Base-by-base conservation (phyloP, 2,888 invertebrate genomes). In the Amblyjoppa fuscipennis region DNA sequence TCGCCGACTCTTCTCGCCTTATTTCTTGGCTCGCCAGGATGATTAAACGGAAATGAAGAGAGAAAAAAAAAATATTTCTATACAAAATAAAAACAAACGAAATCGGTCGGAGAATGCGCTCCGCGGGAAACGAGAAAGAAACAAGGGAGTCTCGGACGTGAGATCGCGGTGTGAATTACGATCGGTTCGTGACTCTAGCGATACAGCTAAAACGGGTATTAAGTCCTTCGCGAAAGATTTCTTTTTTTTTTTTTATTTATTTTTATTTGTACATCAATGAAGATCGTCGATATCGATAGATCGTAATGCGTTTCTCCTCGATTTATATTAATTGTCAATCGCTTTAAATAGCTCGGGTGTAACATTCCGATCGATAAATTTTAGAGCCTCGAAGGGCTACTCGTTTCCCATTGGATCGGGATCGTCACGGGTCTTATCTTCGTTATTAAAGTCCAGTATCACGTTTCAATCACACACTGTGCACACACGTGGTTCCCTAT, bases 391-490 rank as follows among this genome's bases (percentile, higher is more conserved):
- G 31, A 59, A 31, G 28, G n/a, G 59, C 49, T 59, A 13, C 49
- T 59, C 61, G 49, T 78, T 70, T n/a, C 20, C 51, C n/a, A 51
- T 78, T 59, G 28, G 28, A 28, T 0, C 20, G 38, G 25, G 64
- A 79, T 53, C 51, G 9, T 49, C 45, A 41, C n/a, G 38, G 61
- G 25, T 56, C 28, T 74, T 45, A 45, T 74, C 74, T 61, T 61
- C 79, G 61, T 71, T 79, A 71, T 38, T 25, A 71, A 70, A 71
- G 64, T 71, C 64, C 64, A 16, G 34, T 79, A 79, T 71, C 70
- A 71, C 31, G 38, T 64, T 79, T 71, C 61, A 79, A 79, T 79
- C 64, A 64, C 61, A 49, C 31, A 20, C 38, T 74, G 69, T 66
- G n/a, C 31, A 34, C 49, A 34, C 49, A 9, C 20, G 49, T 34